Percentiles rank a stretch among this genome's conserved stretches.
Evolutionary conservation across 2,888 invertebrate species (phyloP).

Genomic region (Drosophila longiperda): DNA sequence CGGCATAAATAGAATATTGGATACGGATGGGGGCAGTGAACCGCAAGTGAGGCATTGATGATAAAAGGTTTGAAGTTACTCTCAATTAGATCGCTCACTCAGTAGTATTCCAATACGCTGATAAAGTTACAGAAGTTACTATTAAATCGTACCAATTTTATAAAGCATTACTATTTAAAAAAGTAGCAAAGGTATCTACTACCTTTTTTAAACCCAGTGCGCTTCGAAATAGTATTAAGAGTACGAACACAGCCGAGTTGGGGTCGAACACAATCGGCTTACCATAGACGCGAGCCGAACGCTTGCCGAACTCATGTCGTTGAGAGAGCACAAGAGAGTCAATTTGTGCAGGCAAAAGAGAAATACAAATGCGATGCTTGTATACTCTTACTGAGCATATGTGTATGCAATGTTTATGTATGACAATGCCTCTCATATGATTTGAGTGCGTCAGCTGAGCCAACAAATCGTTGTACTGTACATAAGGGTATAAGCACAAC

Average conservation of each 20-base stretch:
- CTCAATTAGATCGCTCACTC: slow-evolving; percentile 5
- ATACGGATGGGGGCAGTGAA: slow-evolving; percentile 36
- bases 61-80: slow-evolving; percentile 34
- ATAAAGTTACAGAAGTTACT: slow-evolving; percentile 41
- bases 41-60: slow-evolving; percentile 13
- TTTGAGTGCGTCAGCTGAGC: neutral
- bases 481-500: slow-evolving; percentile 22
- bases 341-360: neutral
- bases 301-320: slow-evolving; percentile 21
- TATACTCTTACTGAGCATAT: slow-evolving; percentile 8
- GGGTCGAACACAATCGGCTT: slow-evolving; percentile 9
- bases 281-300: slow-evolving; percentile 22
- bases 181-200: slow-evolving; percentile 25
- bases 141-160: slow-evolving; percentile 28
- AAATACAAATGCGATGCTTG: neutral
- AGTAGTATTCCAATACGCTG: neutral
- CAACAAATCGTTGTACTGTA: neutral
- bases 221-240: slow-evolving; percentile 22
- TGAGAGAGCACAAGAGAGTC: slow-evolving; percentile 18
- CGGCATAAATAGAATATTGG: slow-evolving; percentile 29
- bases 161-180: neutral
- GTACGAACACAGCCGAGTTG: slow-evolving; percentile 23
- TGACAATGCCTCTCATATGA: neutral
- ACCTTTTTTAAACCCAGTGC: slow-evolving; percentile 21
- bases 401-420: neutral